Evolutionary conservation across 2,797 vertebrate species (phyloP), one percentile per base, ranked within the genome.

Genomic region (Sarcophilus harrisii): DNA sequence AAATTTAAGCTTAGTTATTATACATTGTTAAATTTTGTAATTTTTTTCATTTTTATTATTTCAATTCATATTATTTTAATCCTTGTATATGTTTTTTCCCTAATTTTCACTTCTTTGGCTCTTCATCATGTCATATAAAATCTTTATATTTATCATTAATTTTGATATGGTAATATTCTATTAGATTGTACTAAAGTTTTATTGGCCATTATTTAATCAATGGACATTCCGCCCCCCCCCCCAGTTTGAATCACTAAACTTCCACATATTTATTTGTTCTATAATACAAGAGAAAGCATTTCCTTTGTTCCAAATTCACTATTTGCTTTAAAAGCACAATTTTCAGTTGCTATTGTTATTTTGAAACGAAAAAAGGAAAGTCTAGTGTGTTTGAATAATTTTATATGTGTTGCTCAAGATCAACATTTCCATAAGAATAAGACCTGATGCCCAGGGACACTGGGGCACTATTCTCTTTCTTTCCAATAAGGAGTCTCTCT

Each of bases 291-390:
- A 92, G 45, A 92, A 92, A 59, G 21, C 45, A 30, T 60, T 32
- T 91, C 49, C 91, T 90, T 66, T 8, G 5, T n/a, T 95, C 24
- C 57, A 59, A 45, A 87, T 92, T 95, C 94, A 73, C 60, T n/a
- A 12, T 92, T 94, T 96, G 45, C 49, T 95, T 92, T 8, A 81
- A 81, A 81, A 27, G n/a, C 73, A 81, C 10, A 81, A 45, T 27
- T 81, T 18, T 81, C 5, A 27, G 73, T 45, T 73, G 32, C n/a
- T 81, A 38, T 24, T 45, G n/a, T 81, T 81, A 45, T 5, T 45
- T 21, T 45, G 66, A 81, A 81, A 45, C 38, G n/a, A 45, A 81
- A 81, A 81, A 81, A 45, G n/a, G 2, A 45, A 81, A 81, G 18
- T 38, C n/a, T 81, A 45, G 38, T 9, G 8, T 24, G 38, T 45